phyloP scores from a whole-genome alignment of 1,140 invertebrate genomes.

The Brachystomella parvula region DNA sequence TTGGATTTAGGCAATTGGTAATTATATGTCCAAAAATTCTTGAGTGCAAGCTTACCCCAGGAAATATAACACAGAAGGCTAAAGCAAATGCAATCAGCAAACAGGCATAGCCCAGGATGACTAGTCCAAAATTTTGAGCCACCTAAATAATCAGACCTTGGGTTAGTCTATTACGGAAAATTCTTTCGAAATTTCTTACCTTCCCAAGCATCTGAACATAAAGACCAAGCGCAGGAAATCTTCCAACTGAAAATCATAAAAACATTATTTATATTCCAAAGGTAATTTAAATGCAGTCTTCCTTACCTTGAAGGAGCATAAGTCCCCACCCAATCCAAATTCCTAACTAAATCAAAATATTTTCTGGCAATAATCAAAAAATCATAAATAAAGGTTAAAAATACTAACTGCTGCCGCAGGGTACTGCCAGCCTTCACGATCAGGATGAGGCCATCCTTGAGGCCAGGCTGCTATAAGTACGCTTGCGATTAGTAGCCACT shows the following conservation, averaged over 20 bases:
- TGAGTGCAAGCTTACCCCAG: slow-evolving; percentile 26
- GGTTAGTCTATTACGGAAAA: slow-evolving; percentile 1
- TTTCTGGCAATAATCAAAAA: slow-evolving; percentile 12
- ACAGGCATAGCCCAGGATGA: slow-evolving; percentile 68
- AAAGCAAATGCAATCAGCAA: slow-evolving; percentile 63
- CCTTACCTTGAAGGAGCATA: slow-evolving; percentile 62
- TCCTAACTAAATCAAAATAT: slow-evolving; percentile 45
- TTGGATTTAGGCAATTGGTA: background rate
- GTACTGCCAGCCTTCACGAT: slow-evolving; percentile 58
- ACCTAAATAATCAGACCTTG: slow-evolving; percentile 44
- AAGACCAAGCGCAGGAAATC: slow-evolving; percentile 73
- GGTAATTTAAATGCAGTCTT: background rate
- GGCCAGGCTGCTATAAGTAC: slow-evolving; percentile 41
- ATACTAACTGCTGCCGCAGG: slow-evolving; percentile 60
- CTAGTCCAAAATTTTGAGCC: slow-evolving; percentile 72
- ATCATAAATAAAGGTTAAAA: background rate
- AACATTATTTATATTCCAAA: background rate
- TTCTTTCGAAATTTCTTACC: slow-evolving; percentile 12
- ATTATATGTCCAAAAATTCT: background rate
- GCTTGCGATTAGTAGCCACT: slow-evolving; percentile 63
- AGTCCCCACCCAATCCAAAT: slow-evolving; percentile 70
- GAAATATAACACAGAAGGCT: slow-evolving; percentile 35
- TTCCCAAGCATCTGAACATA: slow-evolving; percentile 79
- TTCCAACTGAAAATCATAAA: slow-evolving; percentile 57
- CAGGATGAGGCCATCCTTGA: background rate